Evolutionary conservation across 2,797 vertebrate genomes (phyloP).

Genomic region (Epinephelus coioides): DNA sequence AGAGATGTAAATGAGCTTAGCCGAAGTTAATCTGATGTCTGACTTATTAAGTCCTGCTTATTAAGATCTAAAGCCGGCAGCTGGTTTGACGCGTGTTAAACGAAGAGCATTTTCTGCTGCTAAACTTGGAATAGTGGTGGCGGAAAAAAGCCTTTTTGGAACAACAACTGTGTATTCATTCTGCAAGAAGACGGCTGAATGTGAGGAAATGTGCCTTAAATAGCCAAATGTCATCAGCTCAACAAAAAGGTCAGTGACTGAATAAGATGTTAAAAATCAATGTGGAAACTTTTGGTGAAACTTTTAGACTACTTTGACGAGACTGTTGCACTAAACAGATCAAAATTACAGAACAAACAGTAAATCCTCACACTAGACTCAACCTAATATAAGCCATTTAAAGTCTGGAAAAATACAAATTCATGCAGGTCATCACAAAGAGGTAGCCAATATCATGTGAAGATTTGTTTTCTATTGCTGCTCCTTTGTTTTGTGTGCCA

Average conservation of each 20-base stretch:
- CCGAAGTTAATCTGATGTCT: not conserved
- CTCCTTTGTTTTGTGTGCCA: not conserved
- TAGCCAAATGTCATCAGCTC: conserved; percentile 11
- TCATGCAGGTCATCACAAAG: not conserved
- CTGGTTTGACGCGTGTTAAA: conserved; percentile 19
- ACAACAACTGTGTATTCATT: not conserved
- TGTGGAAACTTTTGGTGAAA: conserved; percentile 23
- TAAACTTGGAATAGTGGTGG: not conserved
- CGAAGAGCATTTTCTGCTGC: not conserved
- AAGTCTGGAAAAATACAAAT: not conserved
- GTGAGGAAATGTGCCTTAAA: conserved; percentile 20
- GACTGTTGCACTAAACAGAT: conserved; percentile 24
- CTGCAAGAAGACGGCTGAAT: not conserved
- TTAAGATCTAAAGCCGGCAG: conserved; percentile 3
- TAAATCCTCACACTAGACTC: not conserved
- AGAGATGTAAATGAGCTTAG: conserved; percentile 6
- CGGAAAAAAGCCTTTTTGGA: conserved; percentile 8
- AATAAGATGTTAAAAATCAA: conserved; percentile 20
- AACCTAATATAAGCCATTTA: too few relatives aligned
- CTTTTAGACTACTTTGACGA: conserved; percentile 13
- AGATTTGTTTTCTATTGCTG: too few relatives aligned
- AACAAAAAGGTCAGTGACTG: conserved; percentile 22
- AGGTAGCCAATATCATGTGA: too few relatives aligned
- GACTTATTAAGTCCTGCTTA: not conserved
- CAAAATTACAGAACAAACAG: not conserved